A percentile compares a stretch with the other conserved stretches of the same genome.
Evolutionary conservation across 1,140 invertebrate species (phyloP).

Genomic region (Trichonephila clavata): DNA sequence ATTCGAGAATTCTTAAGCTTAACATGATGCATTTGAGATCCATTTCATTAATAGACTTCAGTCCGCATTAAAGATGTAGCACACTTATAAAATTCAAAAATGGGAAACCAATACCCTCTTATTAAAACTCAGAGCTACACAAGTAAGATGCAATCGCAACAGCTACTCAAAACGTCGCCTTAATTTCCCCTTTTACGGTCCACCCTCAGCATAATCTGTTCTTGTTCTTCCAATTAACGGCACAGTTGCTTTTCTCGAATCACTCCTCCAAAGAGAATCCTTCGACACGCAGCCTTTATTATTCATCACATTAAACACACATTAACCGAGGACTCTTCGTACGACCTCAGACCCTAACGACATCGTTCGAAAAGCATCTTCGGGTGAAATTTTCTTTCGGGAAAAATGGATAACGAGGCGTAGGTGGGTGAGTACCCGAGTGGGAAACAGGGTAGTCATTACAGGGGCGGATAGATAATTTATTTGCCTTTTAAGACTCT

Average conservation of each 20-base stretch:
- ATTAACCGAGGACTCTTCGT: constrained; percentile 26
- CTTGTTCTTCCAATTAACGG: constrained; percentile 11
- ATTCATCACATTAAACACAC: constrained; percentile 67
- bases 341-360: constrained; percentile 61
- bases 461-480: constrained; percentile 64
- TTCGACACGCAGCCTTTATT: constrained; percentile 43
- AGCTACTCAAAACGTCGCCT: background rate
- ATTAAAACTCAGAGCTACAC: background rate
- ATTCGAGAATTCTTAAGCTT: too few relatives aligned
- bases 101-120: constrained; percentile 2
- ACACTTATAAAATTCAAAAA: background rate
- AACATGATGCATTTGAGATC: too few relatives aligned
- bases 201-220: constrained; percentile 1
- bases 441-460: constrained; percentile 60
- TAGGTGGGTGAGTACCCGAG: background rate
- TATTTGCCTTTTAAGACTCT: constrained; percentile 64
- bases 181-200: background rate
- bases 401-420: constrained; percentile 43
- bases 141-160: background rate
- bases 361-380: constrained; percentile 42
- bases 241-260: background rate
- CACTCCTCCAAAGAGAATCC: background rate
- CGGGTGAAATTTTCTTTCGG: constrained; percentile 14
- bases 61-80: too few relatives aligned
- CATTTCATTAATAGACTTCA: too few relatives aligned